Evolutionary conservation across 2,888 invertebrate genomes (phyloP), one percentile per base, ranked within the genome.

Genomic region (Stenichneumon culpator): DNA sequence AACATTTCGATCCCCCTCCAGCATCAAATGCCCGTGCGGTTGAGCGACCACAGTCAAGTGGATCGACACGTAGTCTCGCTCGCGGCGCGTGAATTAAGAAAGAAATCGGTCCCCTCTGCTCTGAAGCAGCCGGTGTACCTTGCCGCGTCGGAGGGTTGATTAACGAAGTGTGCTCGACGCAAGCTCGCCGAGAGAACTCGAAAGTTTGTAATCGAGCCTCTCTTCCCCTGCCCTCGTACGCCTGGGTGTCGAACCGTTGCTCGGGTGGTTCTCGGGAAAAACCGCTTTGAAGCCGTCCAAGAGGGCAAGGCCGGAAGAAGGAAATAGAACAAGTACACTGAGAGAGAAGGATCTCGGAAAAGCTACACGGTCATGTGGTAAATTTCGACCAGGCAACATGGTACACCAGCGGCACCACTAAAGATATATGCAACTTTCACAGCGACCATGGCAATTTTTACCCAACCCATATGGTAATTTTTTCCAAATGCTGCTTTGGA

Each of bases 141-240:
- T n/a, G 36, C 25, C 25, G 68, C 22, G 60, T 16, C 54, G 44
- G 25, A 32, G 32, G 22, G 69, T 69, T 79, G 78, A 79, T 79
- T 79, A 79, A 70, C 69, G 60, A 68, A 79, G 68, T 79, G 78
- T 70, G 47, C 69, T 79, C 60, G 78, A 79, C 57, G 60, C 69
- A 9, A 6, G 69, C 78, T 47, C 47, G 52, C 44, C 74, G 63
- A 19, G 54, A 63, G 63, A 65, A 32, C 39, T 65, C 28, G 57
- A 68, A 44, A 39, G 52, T 77, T 36, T 68, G 57, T 68, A 22
- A 39, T 39, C 32, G 32, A 68, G 68, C n/a, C 54, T 47, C 68
- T 68, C 39, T 57, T 44, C 5, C 14, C 65, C 22, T 16, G 25
- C 39, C 11, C 25, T 44, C 39, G n/a, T 67, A 22, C 32, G 57